A percentile compares a stretch with the other conserved stretches of the same genome.
phyloP scores from a whole-genome alignment of 2,888 invertebrate species.

The Mycalesis mineus region DNA sequence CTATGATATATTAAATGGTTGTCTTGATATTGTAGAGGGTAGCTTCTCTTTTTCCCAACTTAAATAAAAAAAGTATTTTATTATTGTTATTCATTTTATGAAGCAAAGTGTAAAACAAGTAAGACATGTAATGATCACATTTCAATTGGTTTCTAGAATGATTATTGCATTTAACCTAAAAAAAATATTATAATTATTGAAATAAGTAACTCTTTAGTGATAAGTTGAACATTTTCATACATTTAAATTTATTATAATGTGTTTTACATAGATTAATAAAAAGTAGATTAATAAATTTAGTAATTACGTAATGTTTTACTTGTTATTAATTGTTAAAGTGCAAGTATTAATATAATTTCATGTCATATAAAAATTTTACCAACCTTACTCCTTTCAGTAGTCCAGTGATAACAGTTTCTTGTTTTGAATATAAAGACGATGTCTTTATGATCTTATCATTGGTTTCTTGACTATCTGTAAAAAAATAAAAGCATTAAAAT shows the following conservation, averaged over 20 bases:
- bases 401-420: conserved; percentile 64
- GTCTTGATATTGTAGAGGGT: neutral
- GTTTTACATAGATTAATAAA: conserved; percentile 23
- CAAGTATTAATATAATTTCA: no score
- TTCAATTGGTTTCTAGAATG: neutral
- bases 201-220: conserved; percentile 10
- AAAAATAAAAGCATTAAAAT: conserved; percentile 1
- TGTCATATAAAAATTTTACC: neutral
- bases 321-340: no score
- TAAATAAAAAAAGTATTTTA: no score
- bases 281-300: no score
- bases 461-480: conserved; percentile 57
- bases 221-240: conserved; percentile 31
- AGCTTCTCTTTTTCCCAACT: neutral
- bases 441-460: conserved; percentile 68
- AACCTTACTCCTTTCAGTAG: conserved; percentile 79
- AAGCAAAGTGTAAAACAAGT: no score
- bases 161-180: neutral
- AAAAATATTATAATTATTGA: conserved; percentile 1
- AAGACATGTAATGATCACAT: no score
- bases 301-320: no score
- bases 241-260: conserved; percentile 25
- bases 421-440: conserved; percentile 64
- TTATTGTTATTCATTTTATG: no score
- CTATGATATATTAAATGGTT: neutral